A percentile compares a stretch with the other conserved stretches of the same genome.
Conservation (phyloP, 1,140 invertebrate species). For the Coelopa frigida region DNA sequence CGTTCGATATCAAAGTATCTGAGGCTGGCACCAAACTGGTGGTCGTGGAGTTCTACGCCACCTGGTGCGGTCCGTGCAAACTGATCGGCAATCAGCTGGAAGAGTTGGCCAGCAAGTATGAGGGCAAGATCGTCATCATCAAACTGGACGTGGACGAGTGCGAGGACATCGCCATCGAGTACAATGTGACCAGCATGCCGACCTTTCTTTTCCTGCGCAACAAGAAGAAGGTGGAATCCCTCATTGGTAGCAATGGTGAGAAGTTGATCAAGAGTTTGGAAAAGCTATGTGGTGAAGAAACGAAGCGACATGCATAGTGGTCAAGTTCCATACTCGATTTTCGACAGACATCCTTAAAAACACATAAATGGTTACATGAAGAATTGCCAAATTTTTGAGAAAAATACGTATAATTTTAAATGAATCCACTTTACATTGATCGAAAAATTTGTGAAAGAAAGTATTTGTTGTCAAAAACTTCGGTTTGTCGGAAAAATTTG, state of each 20-base stretch:
- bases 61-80: conserved; percentile 89
- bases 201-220: conserved; percentile 89
- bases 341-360: no score
- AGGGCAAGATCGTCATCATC: conserved; percentile 42
- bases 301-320: neutral
- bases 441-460: no score
- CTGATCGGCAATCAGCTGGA: conserved; percentile 76
- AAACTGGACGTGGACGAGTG: conserved; percentile 88
- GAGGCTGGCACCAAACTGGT: conserved; percentile 75
- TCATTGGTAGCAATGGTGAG: conserved; percentile 71
- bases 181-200: conserved; percentile 81
- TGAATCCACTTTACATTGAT: no score
- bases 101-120: conserved; percentile 52
- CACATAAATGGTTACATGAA: no score
- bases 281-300: conserved; percentile 33
- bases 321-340: no score
- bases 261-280: conserved; percentile 52
- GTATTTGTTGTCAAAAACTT: no score
- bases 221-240: conserved; percentile 59
- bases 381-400: no score
- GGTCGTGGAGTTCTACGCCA: conserved; percentile 63
- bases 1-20: no score
- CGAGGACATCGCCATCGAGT: conserved; percentile 70
- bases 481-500: conserved; percentile 1
- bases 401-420: no score